These are phyloP conservation scores for Atethmia centrago DNA, from an alignment of 2,888 invertebrate genomes.

Conservation along the genomic window DNA sequence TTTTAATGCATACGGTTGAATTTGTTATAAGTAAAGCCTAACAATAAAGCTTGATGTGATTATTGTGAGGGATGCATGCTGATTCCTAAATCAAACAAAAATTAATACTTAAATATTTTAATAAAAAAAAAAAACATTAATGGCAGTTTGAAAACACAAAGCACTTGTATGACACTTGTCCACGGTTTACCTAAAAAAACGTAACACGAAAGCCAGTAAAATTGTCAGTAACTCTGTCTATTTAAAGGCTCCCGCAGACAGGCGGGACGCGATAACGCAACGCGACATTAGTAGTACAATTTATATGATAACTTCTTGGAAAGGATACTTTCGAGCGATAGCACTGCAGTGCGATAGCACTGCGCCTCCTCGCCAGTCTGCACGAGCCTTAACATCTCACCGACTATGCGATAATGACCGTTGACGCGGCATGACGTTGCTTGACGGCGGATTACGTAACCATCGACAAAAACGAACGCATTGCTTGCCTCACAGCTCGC, in stretches of 20 bases:
- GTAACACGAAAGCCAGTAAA: constrained; percentile 66
- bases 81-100: not conserved
- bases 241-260: too few species aligned
- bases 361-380: too few species aligned
- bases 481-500: constrained; percentile 16
- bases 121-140: not conserved
- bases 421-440: constrained; percentile 73
- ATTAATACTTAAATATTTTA: not conserved
- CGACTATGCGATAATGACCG: constrained; percentile 79
- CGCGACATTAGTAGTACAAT: too few species aligned
- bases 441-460: constrained; percentile 69
- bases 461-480: constrained; percentile 56
- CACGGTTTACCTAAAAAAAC: constrained; percentile 36
- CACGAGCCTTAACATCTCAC: constrained; percentile 54
- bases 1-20: not conserved
- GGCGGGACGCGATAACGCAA: too few species aligned
- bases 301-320: too few species aligned
- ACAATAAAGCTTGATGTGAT: not conserved
- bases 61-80: not conserved
- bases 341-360: too few species aligned
- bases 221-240: constrained; percentile 65
- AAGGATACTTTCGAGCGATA: too few species aligned
- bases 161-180: constrained; percentile 2
- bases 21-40: not conserved
- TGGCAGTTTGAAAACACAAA: not conserved